Percentiles rank a stretch among this genome's conserved stretches.
These are phyloP conservation scores for Dermolepida albohirtum DNA, from an alignment of 2,888 invertebrate genomes.

Conservation along the genomic window DNA sequence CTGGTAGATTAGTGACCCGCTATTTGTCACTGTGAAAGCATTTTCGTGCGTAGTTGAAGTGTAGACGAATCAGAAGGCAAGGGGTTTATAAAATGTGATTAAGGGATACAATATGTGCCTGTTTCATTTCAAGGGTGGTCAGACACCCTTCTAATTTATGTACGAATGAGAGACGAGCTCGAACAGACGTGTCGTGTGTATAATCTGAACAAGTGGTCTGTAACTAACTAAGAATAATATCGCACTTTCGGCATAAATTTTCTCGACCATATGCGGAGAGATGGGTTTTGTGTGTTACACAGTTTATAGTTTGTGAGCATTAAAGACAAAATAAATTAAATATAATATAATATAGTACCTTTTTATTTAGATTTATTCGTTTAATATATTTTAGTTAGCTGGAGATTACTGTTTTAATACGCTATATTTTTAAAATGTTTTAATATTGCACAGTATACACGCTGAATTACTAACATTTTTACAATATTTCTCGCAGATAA, in stretches of 20 bases:
- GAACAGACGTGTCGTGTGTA: conserved; percentile 5
- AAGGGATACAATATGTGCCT: conserved; percentile 48
- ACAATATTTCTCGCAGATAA: too few relatives aligned
- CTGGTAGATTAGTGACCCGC: neutral
- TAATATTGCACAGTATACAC: too few relatives aligned
- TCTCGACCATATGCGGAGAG: neutral
- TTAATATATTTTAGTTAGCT: too few relatives aligned
- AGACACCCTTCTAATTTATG: conserved; percentile 50
- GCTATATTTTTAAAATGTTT: too few relatives aligned
- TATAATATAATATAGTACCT: too few relatives aligned
- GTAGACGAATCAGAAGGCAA: conserved; percentile 20
- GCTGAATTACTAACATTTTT: too few relatives aligned
- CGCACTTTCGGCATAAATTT: conserved; percentile 18
- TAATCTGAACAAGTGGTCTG: conserved; percentile 41
- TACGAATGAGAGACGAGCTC: conserved; percentile 39
- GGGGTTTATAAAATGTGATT: conserved; percentile 48
- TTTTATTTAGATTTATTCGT: too few relatives aligned
- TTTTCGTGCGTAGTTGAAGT: conserved; percentile 1
- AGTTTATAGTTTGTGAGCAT: too few relatives aligned
- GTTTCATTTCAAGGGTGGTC: conserved; percentile 50
- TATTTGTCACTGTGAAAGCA: neutral
- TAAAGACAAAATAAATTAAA: too few relatives aligned
- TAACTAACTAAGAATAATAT: conserved; percentile 41
- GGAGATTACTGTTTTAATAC: too few relatives aligned
- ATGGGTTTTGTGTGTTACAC: neutral